Conservation (phyloP, 2,888 invertebrate genomes). For the Nycteola revayana region DNA sequence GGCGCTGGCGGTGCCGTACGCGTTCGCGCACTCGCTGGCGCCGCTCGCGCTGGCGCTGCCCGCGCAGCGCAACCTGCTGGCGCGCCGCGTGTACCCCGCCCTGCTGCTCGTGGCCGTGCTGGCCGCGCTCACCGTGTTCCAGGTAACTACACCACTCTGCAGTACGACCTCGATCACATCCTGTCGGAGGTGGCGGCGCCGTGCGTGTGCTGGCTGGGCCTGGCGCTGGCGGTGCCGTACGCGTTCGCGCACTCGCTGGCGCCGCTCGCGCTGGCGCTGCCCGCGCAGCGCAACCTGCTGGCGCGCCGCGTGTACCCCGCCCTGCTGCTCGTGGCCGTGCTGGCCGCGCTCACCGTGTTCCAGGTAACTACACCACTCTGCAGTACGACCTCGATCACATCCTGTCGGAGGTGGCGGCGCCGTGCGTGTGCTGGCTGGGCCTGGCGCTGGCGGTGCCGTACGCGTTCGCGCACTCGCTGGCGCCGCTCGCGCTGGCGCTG, state of each 20-base stretch:
- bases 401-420: no score
- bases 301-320: conserved; percentile 74
- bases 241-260: conserved; percentile 97
- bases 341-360: conserved; percentile 91
- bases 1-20: conserved; percentile 95
- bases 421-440: conserved; percentile 85
- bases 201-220: conserved; percentile 92
- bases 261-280: conserved; percentile 89
- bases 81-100: conserved; percentile 73
- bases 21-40: conserved; percentile 97
- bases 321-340: conserved; percentile 88
- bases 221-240: conserved; percentile 96
- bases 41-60: conserved; percentile 87
- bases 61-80: conserved; percentile 78
- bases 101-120: conserved; percentile 90
- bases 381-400: no score
- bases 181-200: conserved; percentile 94
- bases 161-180: no score
- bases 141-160: conserved; percentile 51
- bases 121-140: conserved; percentile 89
- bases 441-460: conserved; percentile 95
- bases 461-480: conserved; percentile 96
- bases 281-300: conserved; percentile 78
- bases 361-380: conserved; percentile 10
- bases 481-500: conserved; percentile 91